Evolutionary conservation across 2,888 invertebrate species (phyloP).

Genomic region (Pollenia amentaria): DNA sequence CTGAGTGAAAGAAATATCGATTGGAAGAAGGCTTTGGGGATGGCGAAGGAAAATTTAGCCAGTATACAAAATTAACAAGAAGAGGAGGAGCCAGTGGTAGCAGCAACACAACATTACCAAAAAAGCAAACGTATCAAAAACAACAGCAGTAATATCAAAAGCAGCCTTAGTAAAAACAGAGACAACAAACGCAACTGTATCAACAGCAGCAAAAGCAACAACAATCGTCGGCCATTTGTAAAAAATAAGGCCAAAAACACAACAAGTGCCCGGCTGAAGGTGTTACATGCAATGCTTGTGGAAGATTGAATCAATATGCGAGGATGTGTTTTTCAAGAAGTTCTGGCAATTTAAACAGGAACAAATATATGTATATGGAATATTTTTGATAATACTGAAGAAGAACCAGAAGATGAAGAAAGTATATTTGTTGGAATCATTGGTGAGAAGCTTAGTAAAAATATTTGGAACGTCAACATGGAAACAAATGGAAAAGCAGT

Average conservation of each 20-base stretch:
- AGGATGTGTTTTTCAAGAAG: constrained; percentile 24
- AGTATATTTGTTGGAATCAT: constrained; percentile 42
- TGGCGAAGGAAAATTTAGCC: too few relatives aligned
- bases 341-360: background rate
- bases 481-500: constrained; percentile 6
- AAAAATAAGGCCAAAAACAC: too few relatives aligned
- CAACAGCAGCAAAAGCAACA: background rate
- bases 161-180: too few relatives aligned
- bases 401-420: constrained; percentile 42
- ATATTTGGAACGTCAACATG: constrained; percentile 43
- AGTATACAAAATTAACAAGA: constrained; percentile 5
- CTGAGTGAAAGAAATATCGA: too few relatives aligned
- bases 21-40: too few relatives aligned
- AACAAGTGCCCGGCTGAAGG: constrained; percentile 41
- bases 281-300: constrained; percentile 31
- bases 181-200: constrained; percentile 3
- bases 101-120: background rate
- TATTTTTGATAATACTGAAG: too few relatives aligned
- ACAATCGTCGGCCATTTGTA: background rate
- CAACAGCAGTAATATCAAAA: too few relatives aligned
- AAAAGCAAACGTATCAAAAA: background rate
- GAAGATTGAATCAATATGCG: too few relatives aligned
- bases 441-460: constrained; percentile 4
- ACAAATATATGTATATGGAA: constrained; percentile 16
- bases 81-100: background rate